These are phyloP conservation scores for Sitobion miscanthi DNA, from an alignment of 1,140 invertebrate genomes.

Conservation along the genomic window DNA sequence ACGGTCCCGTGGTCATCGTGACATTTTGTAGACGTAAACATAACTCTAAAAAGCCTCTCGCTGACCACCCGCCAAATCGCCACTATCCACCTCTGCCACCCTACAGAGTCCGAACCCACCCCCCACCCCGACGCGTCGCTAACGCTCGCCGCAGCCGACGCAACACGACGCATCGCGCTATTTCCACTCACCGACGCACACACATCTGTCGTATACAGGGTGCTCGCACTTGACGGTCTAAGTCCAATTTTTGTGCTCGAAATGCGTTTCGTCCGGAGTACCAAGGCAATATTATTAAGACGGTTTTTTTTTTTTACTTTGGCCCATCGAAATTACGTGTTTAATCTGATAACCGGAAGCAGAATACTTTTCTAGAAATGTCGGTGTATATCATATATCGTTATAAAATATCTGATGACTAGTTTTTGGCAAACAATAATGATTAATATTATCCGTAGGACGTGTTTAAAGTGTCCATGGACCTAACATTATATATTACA, in stretches of 20 bases:
- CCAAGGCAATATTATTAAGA: too few species aligned
- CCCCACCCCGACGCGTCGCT: background rate
- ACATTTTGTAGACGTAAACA: conserved; percentile 45
- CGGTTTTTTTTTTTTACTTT: background rate
- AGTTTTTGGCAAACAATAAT: too few species aligned
- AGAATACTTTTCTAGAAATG: too few species aligned
- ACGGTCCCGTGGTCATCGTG: conserved; percentile 34
- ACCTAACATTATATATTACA: too few species aligned
- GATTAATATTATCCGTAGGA: too few species aligned
- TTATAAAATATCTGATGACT: too few species aligned
- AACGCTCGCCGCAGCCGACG: background rate
- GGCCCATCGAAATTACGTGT: background rate
- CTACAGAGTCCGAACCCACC: background rate
- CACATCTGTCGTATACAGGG: background rate
- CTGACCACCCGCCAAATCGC: background rate
- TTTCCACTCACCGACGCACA: background rate
- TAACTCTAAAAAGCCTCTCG: conserved; percentile 32
- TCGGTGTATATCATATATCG: too few species aligned
- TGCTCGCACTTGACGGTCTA: background rate
- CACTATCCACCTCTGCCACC: background rate
- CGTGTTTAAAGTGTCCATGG: too few species aligned
- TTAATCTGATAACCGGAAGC: too few species aligned
- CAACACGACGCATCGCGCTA: background rate
- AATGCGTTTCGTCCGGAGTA: background rate
- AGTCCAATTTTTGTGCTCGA: background rate